A percentile compares a stretch with the other conserved stretches of the same genome.
phyloP scores from a whole-genome alignment of 2,113 vertebrate species.

The Poeciliopsis prolifica region DNA sequence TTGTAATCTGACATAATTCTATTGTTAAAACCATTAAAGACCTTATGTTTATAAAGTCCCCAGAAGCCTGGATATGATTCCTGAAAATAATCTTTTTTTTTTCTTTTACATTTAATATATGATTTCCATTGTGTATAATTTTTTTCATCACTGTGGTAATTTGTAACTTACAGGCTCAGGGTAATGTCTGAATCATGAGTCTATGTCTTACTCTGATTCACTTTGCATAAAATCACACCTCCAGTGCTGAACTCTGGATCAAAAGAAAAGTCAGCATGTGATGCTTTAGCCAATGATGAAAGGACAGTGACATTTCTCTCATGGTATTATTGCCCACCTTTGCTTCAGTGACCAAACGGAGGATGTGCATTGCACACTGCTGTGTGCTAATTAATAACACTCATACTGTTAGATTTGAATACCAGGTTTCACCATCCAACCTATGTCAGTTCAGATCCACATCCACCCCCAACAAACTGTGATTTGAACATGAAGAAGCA shows the following conservation, averaged over 20 bases:
- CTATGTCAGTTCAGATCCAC: not conserved
- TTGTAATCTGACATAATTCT: not conserved
- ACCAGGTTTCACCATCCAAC: not conserved
- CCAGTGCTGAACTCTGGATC: not conserved
- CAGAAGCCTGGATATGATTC: not conserved
- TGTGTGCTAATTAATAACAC: not conserved
- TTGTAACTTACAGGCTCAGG: no score
- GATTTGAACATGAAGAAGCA: not conserved
- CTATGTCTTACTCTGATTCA: not conserved
- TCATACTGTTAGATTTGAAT: not conserved
- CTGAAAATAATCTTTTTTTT: not conserved
- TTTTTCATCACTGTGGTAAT: not conserved
- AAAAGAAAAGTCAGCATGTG: not conserved
- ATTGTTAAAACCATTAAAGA: not conserved
- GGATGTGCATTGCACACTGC: not conserved
- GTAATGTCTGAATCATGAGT: not conserved
- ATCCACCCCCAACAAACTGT: not conserved
- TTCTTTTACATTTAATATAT: not conserved
- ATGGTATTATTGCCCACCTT: not conserved
- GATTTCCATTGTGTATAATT: not conserved
- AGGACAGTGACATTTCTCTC: not conserved
- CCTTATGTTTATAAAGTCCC: not conserved
- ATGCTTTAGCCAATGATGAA: not conserved
- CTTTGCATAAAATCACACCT: not conserved
- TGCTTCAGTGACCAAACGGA: not conserved